These are phyloP conservation scores for Psilopogon haemacephalus DNA, from an alignment of 2,113 vertebrate species.

Conservation along the genomic window DNA sequence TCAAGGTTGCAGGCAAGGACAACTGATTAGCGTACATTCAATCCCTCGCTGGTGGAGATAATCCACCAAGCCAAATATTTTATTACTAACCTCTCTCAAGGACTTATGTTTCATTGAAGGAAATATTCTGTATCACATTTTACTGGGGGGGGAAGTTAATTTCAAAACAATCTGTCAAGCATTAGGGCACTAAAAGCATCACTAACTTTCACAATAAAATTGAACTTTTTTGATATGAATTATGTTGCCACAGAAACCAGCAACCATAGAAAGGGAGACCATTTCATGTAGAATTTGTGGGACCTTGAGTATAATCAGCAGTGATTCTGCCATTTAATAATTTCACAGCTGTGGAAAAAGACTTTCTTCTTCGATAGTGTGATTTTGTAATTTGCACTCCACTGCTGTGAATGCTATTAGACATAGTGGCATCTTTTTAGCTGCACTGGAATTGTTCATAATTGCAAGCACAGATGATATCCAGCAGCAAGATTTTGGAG, in stretches of 20 bases:
- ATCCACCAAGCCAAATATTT: background rate
- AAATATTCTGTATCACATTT: background rate
- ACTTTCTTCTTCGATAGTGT: background rate
- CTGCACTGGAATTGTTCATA: background rate
- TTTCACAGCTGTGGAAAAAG: background rate
- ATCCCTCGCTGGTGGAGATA: background rate
- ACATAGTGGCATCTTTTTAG: background rate
- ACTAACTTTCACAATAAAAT: conserved; percentile 3
- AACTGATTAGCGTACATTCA: background rate
- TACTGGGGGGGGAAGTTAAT: background rate
- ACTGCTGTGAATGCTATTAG: background rate
- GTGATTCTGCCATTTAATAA: background rate
- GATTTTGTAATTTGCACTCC: conserved; percentile 15
- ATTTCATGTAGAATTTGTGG: background rate
- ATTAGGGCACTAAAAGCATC: background rate
- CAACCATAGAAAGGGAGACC: background rate
- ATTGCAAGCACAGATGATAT: background rate
- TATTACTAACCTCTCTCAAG: background rate
- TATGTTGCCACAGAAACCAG: conserved; percentile 53
- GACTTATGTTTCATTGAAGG: background rate
- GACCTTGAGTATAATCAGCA: conserved; percentile 29
- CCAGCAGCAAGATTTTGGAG: background rate
- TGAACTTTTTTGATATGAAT: background rate
- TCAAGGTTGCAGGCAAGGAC: background rate
- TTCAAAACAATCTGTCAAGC: conserved; percentile 19